Evolutionary conservation across 2,888 invertebrate species (phyloP), one percentile per base, ranked within the genome.

Genomic region (Phyllotreta striolata): DNA sequence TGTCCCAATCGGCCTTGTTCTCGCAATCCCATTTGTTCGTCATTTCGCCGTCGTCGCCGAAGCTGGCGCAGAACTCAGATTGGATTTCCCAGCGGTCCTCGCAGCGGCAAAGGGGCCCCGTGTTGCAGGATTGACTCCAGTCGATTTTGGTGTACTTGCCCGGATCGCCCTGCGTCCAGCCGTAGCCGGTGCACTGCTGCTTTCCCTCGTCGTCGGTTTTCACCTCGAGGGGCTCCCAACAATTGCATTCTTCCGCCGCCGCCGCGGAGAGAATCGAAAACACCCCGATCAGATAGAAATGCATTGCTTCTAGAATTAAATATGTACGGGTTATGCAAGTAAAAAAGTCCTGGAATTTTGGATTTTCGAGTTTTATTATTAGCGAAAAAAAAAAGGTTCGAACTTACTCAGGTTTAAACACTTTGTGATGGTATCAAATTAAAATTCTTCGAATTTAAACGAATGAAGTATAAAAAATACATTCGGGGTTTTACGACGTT

Each of bases 1-100:
- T 52, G 1, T 52, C 52, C 34, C 24, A 52, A 8, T 52, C 52
- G 6, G 10, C 38, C 10, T 38, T 52, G 39, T 52, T 52, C 12
- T 52, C 38, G 13, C 52, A 38, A 7, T 52, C 52, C 52, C 52
- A 52, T 38, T 38, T 37, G 3, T 52, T 38, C 1, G n/a, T 52
- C 14, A 7, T 8, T 6, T 7, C 14, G 1, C 52, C 52, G 8
- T 34, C 35, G 3, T 38, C 7, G 6, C 6, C 10, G 9, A 38
- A 52, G 12, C 37, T 10, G 4, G 35, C 34, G 9, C 52, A 52
- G 14, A 39, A 38, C 13, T 13, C 3, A 2, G 38, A 10, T 1
- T 13, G 13, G 9, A 14, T 14, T n/a, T 52, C 52, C 52, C 52
- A 52, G 14, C 38, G 37, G 1, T 52, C 12, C 13, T 38, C 13